phyloP scores from a whole-genome alignment of 2,113 vertebrate species.

The Motacilla alba region DNA sequence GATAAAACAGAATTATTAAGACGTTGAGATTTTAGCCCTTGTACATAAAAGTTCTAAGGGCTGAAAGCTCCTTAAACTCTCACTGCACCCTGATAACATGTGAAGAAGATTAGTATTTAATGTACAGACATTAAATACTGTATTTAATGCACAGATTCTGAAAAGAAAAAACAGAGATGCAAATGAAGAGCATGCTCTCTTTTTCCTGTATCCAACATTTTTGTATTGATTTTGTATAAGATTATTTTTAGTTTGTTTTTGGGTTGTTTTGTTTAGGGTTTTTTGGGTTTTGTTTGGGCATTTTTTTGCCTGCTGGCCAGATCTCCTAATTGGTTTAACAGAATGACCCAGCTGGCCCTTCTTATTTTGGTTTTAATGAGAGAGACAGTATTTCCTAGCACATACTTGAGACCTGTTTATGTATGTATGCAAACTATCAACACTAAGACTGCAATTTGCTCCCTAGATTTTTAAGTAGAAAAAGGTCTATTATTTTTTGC shows the following conservation, averaged over 20 bases:
- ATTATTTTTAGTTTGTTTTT: not conserved
- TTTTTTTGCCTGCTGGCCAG: not conserved
- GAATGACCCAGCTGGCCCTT: not conserved
- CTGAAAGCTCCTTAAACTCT: not conserved
- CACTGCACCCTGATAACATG: not conserved
- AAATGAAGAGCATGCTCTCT: not conserved
- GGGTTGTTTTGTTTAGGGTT: not conserved
- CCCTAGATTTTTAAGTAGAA: not conserved
- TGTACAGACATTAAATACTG: no score
- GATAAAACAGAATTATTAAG: not conserved
- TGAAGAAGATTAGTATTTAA: no score
- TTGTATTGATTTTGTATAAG: not conserved
- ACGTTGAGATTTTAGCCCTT: not conserved
- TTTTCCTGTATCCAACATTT: not conserved
- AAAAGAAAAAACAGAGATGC: not conserved
- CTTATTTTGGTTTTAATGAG: not conserved
- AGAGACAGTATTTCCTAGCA: not conserved
- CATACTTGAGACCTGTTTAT: not conserved
- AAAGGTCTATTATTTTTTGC: not conserved
- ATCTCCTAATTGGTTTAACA: conserved; percentile 8
- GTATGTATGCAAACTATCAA: not conserved
- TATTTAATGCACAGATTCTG: not conserved
- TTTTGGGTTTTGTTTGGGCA: not conserved
- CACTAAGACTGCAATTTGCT: not conserved
- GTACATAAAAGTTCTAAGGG: not conserved